These are phyloP conservation scores for Anguilla megastoma DNA, from an alignment of 2,797 vertebrate species.

Conservation along the genomic window DNA sequence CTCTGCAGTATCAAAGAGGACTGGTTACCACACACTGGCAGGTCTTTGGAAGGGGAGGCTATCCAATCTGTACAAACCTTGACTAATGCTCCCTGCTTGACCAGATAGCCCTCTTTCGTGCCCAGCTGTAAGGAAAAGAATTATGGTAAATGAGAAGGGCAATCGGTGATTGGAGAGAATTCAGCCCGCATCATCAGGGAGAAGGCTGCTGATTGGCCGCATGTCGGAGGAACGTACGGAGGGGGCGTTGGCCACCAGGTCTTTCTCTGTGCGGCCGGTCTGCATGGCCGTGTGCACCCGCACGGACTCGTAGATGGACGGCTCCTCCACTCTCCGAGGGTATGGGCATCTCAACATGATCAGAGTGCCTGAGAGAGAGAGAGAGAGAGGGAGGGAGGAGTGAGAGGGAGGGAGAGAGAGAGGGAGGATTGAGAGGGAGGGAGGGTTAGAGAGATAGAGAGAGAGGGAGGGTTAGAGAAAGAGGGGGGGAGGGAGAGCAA, in stretches of 20 bases:
- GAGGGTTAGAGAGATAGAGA: neutral
- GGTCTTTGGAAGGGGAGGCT: neutral
- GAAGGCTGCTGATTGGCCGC: neutral
- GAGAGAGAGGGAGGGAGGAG: neutral
- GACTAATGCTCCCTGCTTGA: constrained; percentile 90
- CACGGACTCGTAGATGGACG: constrained; percentile 94
- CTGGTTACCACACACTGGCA: neutral
- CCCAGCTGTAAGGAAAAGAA: constrained; percentile 78
- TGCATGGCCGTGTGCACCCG: constrained; percentile 94
- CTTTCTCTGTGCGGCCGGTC: constrained; percentile 81
- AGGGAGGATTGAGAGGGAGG: neutral
- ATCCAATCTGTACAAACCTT: constrained; percentile 75
- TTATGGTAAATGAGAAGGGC: neutral
- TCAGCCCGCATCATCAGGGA: neutral
- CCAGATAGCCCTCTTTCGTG: constrained; percentile 93
- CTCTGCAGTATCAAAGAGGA: neutral
- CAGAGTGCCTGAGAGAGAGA: constrained; percentile 78
- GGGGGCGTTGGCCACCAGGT: constrained; percentile 84
- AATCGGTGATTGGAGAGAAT: neutral
- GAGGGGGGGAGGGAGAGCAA: neutral
- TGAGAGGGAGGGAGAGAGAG: neutral
- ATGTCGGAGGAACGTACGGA: constrained; percentile 73
- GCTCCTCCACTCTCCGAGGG: constrained; percentile 87
- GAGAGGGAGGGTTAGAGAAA: neutral
- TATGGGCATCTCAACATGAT: constrained; percentile 88